phyloP scores from a whole-genome alignment of 2,113 vertebrate genomes.

The Chlorocebus sabaeus region DNA sequence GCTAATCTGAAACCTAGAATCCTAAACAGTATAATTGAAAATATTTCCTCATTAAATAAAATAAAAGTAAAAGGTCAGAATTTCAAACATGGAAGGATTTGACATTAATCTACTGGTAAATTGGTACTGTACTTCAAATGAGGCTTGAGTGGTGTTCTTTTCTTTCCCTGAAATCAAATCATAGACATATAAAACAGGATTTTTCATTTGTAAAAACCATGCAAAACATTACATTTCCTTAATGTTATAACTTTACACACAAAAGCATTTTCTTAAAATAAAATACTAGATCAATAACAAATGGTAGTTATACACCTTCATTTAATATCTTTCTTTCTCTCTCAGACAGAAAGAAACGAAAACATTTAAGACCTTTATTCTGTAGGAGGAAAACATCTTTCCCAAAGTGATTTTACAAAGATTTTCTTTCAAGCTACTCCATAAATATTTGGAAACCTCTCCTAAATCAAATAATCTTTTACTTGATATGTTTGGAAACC shows the following conservation, averaged over 20 bases:
- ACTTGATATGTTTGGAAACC: neutral
- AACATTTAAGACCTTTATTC: neutral
- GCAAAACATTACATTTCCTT: neutral
- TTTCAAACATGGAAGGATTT: constrained; percentile 2
- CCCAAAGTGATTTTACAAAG: neutral
- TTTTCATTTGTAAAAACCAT: constrained; percentile 1
- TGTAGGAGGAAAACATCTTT: neutral
- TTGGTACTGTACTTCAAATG: neutral
- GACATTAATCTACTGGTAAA: constrained; percentile 2
- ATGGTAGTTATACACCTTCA: neutral
- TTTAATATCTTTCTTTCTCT: neutral
- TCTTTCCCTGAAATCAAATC: neutral
- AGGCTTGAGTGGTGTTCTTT: neutral
- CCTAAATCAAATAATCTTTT: constrained; percentile 1
- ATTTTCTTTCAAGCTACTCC: neutral
- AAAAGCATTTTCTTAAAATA: neutral
- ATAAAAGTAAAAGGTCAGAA: constrained; percentile 27
- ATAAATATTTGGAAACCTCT: neutral
- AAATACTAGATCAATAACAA: neutral
- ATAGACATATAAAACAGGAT: neutral
- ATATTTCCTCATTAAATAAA: constrained; percentile 50
- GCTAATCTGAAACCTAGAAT: constrained; percentile 21
- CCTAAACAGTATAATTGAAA: neutral
- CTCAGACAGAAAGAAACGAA: neutral
- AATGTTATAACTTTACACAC: neutral